Base-by-base conservation (phyloP, 1,140 invertebrate species). In the Pteromalus puparum region DNA sequence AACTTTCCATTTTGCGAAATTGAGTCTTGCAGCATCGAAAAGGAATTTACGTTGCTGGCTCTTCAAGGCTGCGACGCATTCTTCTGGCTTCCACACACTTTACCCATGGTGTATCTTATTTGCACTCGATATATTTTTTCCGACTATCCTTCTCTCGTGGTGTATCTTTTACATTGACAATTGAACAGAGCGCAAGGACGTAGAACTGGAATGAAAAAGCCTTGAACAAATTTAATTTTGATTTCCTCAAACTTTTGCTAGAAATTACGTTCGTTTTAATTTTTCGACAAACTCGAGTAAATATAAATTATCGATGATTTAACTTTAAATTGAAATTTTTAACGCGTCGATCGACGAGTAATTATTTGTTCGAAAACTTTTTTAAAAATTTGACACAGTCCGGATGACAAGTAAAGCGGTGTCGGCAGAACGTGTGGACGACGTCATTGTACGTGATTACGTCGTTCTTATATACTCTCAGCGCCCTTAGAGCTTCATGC, bases 1-100 rank as follows among this genome's bases (percentile, higher is more conserved):
- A 85, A 81, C 73, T 81, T 85, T 85, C 79, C 79, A 24, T 81
- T 81, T 76, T 70, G 53, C 46, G 72, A 81, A 85, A 85, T 85
- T 85, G 72, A 85, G 80, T 85, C 73, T 85, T 81, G 73, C 78
- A 26, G 13, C 83, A 77, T 70, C 78, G 61, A 75, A 26, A 61
- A 83, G 38, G 38, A 65, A 78, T 78, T 84, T 65, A 78, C 73
- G 65, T 79, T 82, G 24, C 26, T 30, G 34, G 7, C 70, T 81
- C 15, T 76, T 24, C 65, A 75, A 76, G 78, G 75, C 46, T 82
- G 30, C 34, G 30, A 61, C 3, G 15, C 7, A 61, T 61, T 79
- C 46, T 46, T 79, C 77, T 73, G 83, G 75, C 75, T 83, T 83
- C 75, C 15, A 28, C 18, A 42, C 73, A 74, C 9, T 42, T 28